phyloP scores from a whole-genome alignment of 2,797 vertebrate genomes.

The Eospalax fontanierii region DNA sequence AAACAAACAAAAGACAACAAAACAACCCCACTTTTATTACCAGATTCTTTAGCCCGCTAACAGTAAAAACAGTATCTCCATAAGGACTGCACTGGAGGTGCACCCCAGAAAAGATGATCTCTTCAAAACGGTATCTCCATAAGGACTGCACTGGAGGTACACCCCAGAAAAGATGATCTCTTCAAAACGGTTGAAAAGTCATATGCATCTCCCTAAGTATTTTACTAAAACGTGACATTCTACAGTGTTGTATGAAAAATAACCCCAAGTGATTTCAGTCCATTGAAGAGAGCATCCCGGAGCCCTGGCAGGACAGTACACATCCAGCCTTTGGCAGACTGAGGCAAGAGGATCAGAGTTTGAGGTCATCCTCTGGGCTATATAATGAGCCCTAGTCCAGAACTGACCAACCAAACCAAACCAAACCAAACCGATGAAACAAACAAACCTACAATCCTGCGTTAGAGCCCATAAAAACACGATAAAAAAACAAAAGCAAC shows the following conservation, averaged over 20 bases:
- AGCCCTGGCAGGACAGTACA: too few relatives aligned
- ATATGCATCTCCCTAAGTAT: neutral
- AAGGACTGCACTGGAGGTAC: too few relatives aligned
- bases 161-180: neutral
- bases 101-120: neutral
- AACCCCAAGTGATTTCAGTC: too few relatives aligned
- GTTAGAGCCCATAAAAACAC: too few relatives aligned
- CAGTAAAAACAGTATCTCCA: neutral
- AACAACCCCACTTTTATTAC: too few relatives aligned
- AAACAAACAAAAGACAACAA: too few relatives aligned
- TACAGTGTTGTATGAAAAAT: neutral
- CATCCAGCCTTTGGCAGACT: neutral
- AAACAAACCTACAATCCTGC: neutral
- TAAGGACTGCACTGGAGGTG: too few relatives aligned
- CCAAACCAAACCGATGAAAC: neutral
- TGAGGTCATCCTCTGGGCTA: neutral
- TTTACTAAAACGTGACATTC: neutral
- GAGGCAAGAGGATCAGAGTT: neutral
- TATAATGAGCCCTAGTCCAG: neutral
- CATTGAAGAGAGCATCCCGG: neutral
- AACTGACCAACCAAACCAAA: neutral
- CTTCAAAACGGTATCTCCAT: neutral
- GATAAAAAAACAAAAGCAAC: neutral
- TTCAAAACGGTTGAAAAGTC: neutral
- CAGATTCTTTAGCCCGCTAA: neutral